Evolutionary conservation across 2,113 vertebrate species (phyloP), one percentile per base, ranked within the genome.

Genomic region (Sarotherodon lohbergeri): DNA sequence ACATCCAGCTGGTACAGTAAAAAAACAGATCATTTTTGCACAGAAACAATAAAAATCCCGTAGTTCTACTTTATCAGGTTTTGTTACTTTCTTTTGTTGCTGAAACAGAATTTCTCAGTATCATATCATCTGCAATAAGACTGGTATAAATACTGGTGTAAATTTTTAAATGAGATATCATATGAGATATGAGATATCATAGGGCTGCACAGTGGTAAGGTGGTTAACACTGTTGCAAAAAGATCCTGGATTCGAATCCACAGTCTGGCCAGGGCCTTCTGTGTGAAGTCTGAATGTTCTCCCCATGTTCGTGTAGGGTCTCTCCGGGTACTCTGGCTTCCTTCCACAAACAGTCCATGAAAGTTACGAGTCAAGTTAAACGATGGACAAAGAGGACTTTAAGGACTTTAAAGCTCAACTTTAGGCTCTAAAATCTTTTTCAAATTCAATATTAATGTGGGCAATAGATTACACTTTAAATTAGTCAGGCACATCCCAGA

Each of bases 211-310:
- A 66, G 41, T 39, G 61, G 61, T 12, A 66, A 66, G 61, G 61
- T 68, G 2, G 34, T 68, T 5, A 68, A 22, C 61, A 39, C 61
- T 39, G 61, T 39, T 68, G 34, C 34, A 68, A 68, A 68, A 68
- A 13, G 61, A 39, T 39, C 19, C 61, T 39, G 34, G 34, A 39
- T 22, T 68, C 0, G 0, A 68, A 66, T 66, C 61, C 61, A 10
- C 39, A 39, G 34, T 68, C 61, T 68, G 6, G 34, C 34, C 10
- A 5, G 61, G 3, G 34, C 32, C 29, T 66, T 39, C 61, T 66
- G 61, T n/a, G 5, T 39, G 34, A 3, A 39, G 34, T 68, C 34
- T 68, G 34, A 39, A 39, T 39, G 34, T 39, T 68, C 34, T 68
- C 19, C 34, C 19, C 34, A 39, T 39, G 61, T 34, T 39, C 17